phyloP scores from a whole-genome alignment of 2,797 vertebrate species.

The Ptychadena robeensis region DNA sequence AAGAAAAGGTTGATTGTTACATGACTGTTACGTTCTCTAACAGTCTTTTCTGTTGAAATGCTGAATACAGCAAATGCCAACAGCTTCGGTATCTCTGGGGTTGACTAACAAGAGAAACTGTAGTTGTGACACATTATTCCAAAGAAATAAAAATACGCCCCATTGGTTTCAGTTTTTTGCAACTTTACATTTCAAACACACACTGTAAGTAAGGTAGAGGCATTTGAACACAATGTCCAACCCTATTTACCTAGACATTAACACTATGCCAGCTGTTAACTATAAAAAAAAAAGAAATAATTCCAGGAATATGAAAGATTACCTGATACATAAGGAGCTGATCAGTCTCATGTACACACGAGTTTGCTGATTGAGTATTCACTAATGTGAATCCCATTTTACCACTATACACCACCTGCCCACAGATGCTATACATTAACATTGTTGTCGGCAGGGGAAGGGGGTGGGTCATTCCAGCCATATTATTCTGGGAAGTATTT shows the following conservation, averaged over 20 bases:
- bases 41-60: neutral
- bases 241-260: conserved; percentile 27
- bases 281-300: neutral
- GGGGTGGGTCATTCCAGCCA: conserved; percentile 64
- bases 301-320: neutral
- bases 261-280: neutral
- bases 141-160: neutral
- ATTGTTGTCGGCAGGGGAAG: conserved; percentile 59
- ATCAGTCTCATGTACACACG: neutral
- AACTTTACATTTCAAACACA: conserved; percentile 52
- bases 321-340: conserved; percentile 30
- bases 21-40: no score
- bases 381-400: conserved; percentile 38
- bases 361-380: neutral
- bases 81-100: neutral
- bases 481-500: conserved; percentile 69
- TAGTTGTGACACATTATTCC: neutral
- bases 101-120: neutral
- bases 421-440: conserved; percentile 60
- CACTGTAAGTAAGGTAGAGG: neutral
- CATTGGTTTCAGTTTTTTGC: conserved; percentile 21
- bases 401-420: conserved; percentile 49
- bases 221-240: neutral
- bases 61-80: neutral
- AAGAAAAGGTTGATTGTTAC: no score